Percentiles rank a stretch among this genome's conserved stretches.
phyloP scores from a whole-genome alignment of 2,113 vertebrate genomes.

The Phyllopteryx taeniolatus region DNA sequence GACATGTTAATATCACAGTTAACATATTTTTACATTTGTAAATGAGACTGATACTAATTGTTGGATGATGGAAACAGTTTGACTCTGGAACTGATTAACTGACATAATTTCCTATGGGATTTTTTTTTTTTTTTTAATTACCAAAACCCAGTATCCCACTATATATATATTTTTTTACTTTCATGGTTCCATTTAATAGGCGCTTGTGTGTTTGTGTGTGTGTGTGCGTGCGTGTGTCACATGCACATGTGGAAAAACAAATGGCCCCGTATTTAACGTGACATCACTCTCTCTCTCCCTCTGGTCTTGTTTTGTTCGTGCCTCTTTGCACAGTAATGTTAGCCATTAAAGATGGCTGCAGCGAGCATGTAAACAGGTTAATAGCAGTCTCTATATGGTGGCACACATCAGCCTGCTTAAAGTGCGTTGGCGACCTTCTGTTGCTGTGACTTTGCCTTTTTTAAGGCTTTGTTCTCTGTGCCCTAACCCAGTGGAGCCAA shows the following conservation, averaged over 20 bases:
- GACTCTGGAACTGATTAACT: neutral
- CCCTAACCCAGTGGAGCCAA: slow-evolving; percentile 53
- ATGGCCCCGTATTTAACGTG: slow-evolving; percentile 1
- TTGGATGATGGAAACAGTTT: neutral
- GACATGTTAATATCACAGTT: neutral
- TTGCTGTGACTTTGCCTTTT: slow-evolving; percentile 58
- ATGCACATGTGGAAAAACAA: slow-evolving; percentile 15
- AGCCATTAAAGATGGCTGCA: neutral
- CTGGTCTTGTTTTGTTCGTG: slow-evolving; percentile 31
- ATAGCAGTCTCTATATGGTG: neutral
- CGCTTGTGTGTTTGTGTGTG: too few relatives aligned
- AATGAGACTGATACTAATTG: too few relatives aligned
- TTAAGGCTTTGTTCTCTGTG: slow-evolving; percentile 50
- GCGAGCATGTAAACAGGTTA: neutral
- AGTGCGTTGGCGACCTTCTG: slow-evolving; percentile 20
- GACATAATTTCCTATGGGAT: neutral
- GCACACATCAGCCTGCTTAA: neutral
- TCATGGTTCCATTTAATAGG: too few relatives aligned
- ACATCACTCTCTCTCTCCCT: slow-evolving; percentile 20
- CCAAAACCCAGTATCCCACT: neutral
- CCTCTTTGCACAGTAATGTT: neutral
- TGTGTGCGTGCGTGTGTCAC: neutral
- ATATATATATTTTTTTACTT: too few relatives aligned
- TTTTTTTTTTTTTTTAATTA: neutral
- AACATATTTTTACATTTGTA: neutral